Conservation (phyloP, 1,140 invertebrate genomes). For the Rhyacophila brunnea region DNA sequence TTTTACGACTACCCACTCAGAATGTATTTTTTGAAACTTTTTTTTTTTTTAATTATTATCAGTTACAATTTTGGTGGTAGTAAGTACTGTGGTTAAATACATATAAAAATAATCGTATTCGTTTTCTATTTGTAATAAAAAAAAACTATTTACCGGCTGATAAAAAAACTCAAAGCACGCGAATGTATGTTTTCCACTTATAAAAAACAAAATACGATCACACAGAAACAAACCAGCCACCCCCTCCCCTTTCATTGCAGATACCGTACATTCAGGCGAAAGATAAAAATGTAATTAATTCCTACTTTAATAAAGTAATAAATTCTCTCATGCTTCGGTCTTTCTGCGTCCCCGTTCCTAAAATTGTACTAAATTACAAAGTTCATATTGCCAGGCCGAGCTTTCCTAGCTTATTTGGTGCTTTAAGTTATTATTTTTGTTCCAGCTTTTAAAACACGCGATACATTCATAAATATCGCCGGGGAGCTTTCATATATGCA, state of each 20-base stretch:
- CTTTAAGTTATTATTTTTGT: neutral
- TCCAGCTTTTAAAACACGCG: neutral
- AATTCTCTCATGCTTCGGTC: slow-evolving; percentile 4
- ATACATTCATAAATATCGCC: too few relatives aligned
- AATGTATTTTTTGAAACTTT: too few relatives aligned
- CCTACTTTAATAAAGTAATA: slow-evolving; percentile 25
- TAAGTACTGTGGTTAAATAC: too few relatives aligned
- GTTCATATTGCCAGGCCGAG: slow-evolving; percentile 18
- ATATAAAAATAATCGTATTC: too few relatives aligned
- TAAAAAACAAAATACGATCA: slow-evolving; percentile 6
- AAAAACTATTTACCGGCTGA: too few relatives aligned
- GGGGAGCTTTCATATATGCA: too few relatives aligned
- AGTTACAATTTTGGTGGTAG: too few relatives aligned
- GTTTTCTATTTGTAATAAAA: too few relatives aligned
- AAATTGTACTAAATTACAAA: slow-evolving; percentile 25
- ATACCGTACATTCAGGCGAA: slow-evolving; percentile 4
- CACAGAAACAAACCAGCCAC: slow-evolving; percentile 2
- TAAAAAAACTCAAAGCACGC: neutral
- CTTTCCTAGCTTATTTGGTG: neutral
- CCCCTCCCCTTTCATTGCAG: neutral
- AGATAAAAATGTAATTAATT: slow-evolving; percentile 28
- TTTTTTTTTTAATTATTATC: too few relatives aligned
- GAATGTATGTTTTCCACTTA: neutral
- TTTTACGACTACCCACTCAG: too few relatives aligned
- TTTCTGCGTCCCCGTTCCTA: slow-evolving; percentile 13